phyloP scores from a whole-genome alignment of 2,113 vertebrate species.

The Crotalus helleri region DNA sequence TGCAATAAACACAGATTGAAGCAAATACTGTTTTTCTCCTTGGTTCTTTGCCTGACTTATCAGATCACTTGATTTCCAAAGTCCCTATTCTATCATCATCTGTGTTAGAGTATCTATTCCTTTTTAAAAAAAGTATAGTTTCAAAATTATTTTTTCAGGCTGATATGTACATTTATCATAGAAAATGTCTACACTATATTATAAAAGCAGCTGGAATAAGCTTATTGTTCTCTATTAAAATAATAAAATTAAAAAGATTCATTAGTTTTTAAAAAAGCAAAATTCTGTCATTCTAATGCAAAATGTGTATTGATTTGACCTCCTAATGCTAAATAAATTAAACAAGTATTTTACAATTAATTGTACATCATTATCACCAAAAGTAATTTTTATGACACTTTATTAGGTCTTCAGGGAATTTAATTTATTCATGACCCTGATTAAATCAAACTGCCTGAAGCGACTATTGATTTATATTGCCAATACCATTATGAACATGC shows the following conservation, averaged over 20 bases:
- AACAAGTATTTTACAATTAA: constrained; percentile 82
- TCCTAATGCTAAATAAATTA: constrained; percentile 77
- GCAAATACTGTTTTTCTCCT: not conserved
- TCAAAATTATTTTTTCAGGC: not conserved
- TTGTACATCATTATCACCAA: constrained; percentile 82
- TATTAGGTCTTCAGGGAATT: constrained; percentile 79
- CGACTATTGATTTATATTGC: constrained; percentile 85
- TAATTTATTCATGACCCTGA: constrained; percentile 81
- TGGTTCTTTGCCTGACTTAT: not conserved
- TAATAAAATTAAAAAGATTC: constrained; percentile 46
- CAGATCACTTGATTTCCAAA: not conserved
- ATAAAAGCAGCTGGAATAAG: not conserved
- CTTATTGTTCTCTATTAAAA: not conserved
- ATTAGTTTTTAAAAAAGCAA: constrained; percentile 55
- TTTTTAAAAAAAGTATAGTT: not conserved
- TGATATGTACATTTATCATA: accelerated
- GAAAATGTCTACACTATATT: not conserved
- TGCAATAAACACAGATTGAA: not conserved
- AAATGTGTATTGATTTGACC: constrained; percentile 84
- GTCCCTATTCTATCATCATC: not conserved
- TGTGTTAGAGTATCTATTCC: not conserved
- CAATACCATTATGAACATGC: constrained; percentile 77
- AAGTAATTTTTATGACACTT: constrained; percentile 92
- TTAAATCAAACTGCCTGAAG: constrained; percentile 82
- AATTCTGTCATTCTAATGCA: constrained; percentile 54